Conservation (phyloP, 2,797 vertebrate species). For the Amphiprion clarkii region DNA sequence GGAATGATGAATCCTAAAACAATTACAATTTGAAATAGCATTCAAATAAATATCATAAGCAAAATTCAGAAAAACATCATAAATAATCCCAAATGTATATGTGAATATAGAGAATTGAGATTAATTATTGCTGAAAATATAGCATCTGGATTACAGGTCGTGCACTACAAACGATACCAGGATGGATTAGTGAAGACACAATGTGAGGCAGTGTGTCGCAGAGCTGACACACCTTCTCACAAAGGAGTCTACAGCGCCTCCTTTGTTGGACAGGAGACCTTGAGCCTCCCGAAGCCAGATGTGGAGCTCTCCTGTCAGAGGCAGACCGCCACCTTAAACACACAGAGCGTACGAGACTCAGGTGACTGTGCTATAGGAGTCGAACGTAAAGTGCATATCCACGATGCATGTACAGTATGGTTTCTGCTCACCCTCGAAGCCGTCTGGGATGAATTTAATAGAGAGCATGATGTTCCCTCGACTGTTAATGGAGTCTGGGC, state of each 20-base stretch:
- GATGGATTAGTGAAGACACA: background rate
- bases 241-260: conserved; percentile 88
- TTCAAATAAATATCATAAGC: no score
- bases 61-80: no score
- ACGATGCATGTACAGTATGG: background rate
- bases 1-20: no score
- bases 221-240: conserved; percentile 89
- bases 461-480: conserved; percentile 90
- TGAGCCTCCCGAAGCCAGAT: conserved; percentile 96
- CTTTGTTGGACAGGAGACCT: conserved; percentile 88
- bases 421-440: conserved; percentile 87
- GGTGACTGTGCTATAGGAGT: background rate
- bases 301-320: conserved; percentile 93
- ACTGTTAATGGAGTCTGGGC: conserved; percentile 84
- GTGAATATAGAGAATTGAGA: background rate
- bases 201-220: conserved; percentile 1
- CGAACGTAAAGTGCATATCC: conserved; percentile 2
- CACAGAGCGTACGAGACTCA: conserved; percentile 66
- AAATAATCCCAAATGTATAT: background rate
- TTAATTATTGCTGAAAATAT: background rate
- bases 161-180: background rate
- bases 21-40: no score
- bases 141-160: background rate
- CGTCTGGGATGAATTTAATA: conserved; percentile 90
- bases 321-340: conserved; percentile 86